phyloP scores from a whole-genome alignment of 1,140 invertebrate species.

The Neoseiulus cucumeris region DNA sequence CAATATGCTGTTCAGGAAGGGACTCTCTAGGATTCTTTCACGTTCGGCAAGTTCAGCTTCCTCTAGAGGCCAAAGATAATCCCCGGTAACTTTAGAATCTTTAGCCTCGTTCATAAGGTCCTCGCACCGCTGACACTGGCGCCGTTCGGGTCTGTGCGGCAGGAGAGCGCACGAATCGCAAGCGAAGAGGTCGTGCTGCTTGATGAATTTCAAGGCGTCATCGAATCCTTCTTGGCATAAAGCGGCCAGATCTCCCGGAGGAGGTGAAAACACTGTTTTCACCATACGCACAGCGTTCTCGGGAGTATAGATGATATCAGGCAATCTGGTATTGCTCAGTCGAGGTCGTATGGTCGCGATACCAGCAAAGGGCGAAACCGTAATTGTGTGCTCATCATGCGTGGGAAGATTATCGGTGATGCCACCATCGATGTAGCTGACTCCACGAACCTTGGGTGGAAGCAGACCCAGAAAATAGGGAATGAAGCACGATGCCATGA shows the following conservation, averaged over 20 bases:
- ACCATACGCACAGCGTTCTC: not conserved
- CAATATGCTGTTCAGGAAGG: not conserved
- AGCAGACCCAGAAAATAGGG: slow-evolving; percentile 20
- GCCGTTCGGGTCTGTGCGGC: not conserved
- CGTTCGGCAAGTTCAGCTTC: not conserved
- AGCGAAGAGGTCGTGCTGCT: not conserved
- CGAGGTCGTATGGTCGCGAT: not conserved
- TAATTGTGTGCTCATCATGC: slow-evolving; percentile 26
- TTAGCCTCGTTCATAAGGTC: not conserved
- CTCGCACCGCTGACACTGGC: not conserved
- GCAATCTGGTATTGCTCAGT: not conserved
- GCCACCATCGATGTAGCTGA: slow-evolving; percentile 27
- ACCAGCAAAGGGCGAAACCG: slow-evolving; percentile 28
- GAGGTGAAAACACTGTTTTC: not conserved
- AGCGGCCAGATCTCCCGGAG: not conserved
- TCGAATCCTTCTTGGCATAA: not conserved
- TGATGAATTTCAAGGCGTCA: not conserved
- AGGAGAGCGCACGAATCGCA: not conserved
- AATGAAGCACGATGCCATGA: not conserved
- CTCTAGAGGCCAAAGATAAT: not conserved
- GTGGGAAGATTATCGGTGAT: slow-evolving; percentile 27
- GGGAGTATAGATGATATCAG: not conserved
- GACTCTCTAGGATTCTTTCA: not conserved
- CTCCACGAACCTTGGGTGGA: slow-evolving; percentile 24
- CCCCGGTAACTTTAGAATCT: not conserved